Percentiles rank a stretch among this genome's conserved stretches.
These are phyloP conservation scores for Aythya baeri DNA, from an alignment of 2,113 vertebrate genomes.

Conservation along the genomic window DNA sequence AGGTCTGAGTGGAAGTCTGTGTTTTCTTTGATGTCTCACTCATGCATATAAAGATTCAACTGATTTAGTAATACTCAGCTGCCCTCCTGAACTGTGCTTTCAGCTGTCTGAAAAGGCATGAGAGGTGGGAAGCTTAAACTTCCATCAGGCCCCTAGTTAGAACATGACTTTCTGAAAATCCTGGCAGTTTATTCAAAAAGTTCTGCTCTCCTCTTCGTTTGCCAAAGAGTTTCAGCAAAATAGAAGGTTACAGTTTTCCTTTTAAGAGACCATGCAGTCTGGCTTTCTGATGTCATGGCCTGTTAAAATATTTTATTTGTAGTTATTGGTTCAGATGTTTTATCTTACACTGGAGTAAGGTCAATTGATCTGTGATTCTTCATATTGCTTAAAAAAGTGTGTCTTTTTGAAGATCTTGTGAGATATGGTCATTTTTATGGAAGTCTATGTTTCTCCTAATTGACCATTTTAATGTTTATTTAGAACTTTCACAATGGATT, in stretches of 20 bases:
- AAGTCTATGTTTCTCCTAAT: not conserved
- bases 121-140: not conserved
- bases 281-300: not conserved
- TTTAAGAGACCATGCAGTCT: not conserved
- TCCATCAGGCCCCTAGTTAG: not conserved
- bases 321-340: not conserved
- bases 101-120: not conserved
- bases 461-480: slow-evolving; percentile 7
- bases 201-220: not conserved
- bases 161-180: not conserved
- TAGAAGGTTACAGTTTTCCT: not conserved
- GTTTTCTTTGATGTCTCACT: not conserved
- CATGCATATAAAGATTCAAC: not conserved
- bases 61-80: not conserved
- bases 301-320: not conserved
- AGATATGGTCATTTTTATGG: not conserved
- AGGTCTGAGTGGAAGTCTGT: not conserved
- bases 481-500: slow-evolving; percentile 12
- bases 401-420: not conserved
- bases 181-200: not conserved
- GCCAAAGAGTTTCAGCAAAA: not conserved
- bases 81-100: not conserved
- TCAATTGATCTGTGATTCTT: not conserved
- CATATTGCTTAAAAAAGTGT: not conserved
- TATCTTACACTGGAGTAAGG: not conserved